These are phyloP conservation scores for Pegoplata infirma DNA, from an alignment of 2,888 invertebrate genomes.

Conservation along the genomic window DNA sequence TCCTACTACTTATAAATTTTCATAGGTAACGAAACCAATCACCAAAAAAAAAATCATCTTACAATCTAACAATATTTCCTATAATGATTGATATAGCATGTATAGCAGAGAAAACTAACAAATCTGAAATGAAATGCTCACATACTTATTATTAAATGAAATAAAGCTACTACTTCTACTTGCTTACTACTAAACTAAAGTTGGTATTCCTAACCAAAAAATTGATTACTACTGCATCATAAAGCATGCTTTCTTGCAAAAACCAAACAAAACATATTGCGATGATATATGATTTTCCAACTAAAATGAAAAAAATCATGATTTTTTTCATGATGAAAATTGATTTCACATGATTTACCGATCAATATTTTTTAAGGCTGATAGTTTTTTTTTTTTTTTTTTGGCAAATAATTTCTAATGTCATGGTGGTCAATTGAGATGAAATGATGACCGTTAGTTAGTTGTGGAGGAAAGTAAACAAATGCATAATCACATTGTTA, in stretches of 20 bases:
- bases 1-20: neutral
- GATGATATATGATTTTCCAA: constrained; percentile 74
- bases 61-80: constrained; percentile 11
- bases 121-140: neutral
- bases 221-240: neutral
- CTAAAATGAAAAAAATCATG: constrained; percentile 69
- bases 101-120: constrained; percentile 12
- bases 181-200: neutral
- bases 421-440: constrained; percentile 70
- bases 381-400: neutral
- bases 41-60: neutral
- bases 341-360: constrained; percentile 75
- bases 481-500: constrained; percentile 68
- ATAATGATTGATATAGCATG: constrained; percentile 31
- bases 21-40: too few species aligned
- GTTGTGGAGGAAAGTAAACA: constrained; percentile 42
- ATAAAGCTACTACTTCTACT: neutral
- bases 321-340: constrained; percentile 69
- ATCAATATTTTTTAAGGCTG: constrained; percentile 36
- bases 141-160: neutral
- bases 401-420: constrained; percentile 70
- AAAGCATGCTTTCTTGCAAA: neutral
- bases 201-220: neutral
- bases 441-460: constrained; percentile 60
- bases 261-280: constrained; percentile 54